phyloP scores from a whole-genome alignment of 2,888 invertebrate genomes.

The Trilocha varians region DNA sequence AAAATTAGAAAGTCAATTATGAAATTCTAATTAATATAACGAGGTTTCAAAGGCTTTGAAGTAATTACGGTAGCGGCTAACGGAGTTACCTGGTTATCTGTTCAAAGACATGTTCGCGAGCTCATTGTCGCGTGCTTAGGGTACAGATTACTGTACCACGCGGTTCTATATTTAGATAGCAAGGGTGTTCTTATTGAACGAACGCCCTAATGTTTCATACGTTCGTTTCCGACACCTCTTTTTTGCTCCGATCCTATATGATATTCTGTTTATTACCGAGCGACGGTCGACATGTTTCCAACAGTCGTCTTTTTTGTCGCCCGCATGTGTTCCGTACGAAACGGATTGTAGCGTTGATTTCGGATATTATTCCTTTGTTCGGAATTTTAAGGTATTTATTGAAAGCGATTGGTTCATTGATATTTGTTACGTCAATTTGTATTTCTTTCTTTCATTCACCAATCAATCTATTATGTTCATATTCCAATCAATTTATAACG shows the following conservation, averaged over 20 bases:
- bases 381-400: conserved; percentile 8
- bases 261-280: conserved; percentile 47
- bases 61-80: conserved; percentile 9
- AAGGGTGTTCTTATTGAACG: conserved; percentile 37
- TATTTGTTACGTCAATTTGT: too few relatives aligned
- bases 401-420: too few relatives aligned
- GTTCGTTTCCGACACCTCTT: conserved; percentile 29
- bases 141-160: conserved; percentile 43
- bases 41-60: not conserved
- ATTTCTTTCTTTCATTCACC: too few relatives aligned
- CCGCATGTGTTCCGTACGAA: conserved; percentile 46
- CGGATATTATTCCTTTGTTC: conserved; percentile 29
- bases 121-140: conserved; percentile 38
- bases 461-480: too few relatives aligned
- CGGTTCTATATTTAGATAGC: conserved; percentile 56
- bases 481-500: too few relatives aligned
- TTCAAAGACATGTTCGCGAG: conserved; percentile 20
- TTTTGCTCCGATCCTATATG: conserved; percentile 36
- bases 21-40: not conserved
- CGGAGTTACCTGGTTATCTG: conserved; percentile 17
- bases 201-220: conserved; percentile 20
- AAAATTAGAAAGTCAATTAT: not conserved
- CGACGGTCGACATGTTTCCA: conserved; percentile 26
- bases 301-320: conserved; percentile 41
- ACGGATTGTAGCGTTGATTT: conserved; percentile 39